Conservation (phyloP, 2,797 vertebrate species). For the Acanthurus tractus region DNA sequence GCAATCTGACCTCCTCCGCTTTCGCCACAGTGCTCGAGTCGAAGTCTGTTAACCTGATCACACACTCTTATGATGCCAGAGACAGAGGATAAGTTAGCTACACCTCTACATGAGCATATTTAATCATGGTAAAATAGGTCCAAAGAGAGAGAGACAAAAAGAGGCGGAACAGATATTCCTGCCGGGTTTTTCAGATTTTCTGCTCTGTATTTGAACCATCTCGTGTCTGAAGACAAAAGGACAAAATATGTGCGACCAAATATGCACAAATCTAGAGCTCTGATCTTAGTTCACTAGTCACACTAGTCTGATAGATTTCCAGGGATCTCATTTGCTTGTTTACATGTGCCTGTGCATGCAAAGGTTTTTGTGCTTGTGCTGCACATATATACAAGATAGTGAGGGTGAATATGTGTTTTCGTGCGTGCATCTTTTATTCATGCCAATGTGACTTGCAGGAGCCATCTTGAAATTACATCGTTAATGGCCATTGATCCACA, state of each 20-base stretch:
- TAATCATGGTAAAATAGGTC: slow-evolving; percentile 32
- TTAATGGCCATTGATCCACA: slow-evolving; percentile 84
- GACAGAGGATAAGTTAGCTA: slow-evolving; percentile 14
- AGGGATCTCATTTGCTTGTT: slow-evolving; percentile 15
- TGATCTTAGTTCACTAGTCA: too few species aligned
- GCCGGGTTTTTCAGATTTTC: background rate
- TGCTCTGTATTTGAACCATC: background rate
- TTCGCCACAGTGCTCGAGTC: slow-evolving; percentile 38
- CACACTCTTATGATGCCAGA: slow-evolving; percentile 23
- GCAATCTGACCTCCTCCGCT: slow-evolving; percentile 43
- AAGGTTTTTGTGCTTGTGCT: slow-evolving; percentile 10
- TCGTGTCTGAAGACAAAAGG: background rate
- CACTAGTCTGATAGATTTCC: background rate
- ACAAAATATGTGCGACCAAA: too few species aligned
- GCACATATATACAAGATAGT: slow-evolving; percentile 23
- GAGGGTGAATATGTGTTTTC: slow-evolving; percentile 47
- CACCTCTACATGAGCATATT: slow-evolving; percentile 3
- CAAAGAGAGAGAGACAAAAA: slow-evolving; percentile 4
- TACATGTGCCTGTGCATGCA: background rate
- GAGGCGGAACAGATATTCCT: background rate
- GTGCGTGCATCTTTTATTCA: slow-evolving; percentile 86
- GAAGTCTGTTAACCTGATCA: slow-evolving; percentile 49
- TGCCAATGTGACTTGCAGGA: slow-evolving; percentile 76
- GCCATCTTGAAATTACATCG: slow-evolving; percentile 84
- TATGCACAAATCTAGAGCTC: background rate